Evolutionary conservation across 2,113 vertebrate species (phyloP), one percentile per base, ranked within the genome.

Genomic region (Seriola quinqueradiata): DNA sequence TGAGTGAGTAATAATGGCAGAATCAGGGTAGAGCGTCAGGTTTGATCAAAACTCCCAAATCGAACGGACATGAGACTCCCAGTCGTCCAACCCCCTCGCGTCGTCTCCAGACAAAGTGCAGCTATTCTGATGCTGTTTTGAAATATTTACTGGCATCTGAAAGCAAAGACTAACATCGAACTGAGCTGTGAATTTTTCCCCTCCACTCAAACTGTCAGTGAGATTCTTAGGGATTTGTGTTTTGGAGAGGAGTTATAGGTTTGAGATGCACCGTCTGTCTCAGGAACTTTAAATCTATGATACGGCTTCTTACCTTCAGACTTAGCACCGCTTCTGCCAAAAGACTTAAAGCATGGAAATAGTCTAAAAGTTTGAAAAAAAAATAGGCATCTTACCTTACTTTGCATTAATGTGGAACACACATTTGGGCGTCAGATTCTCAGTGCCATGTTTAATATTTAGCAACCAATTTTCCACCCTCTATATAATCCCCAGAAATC

Each of bases 1-100:
- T 67, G 87, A 85, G 84, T 89, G 90, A 93, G 79, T 80, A 74
- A 77, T 61, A 70, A 82, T 90, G 91, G 89, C 90, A 92, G 84
- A 93, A 85, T 91, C 74, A 42, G 88, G 90, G 72, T 87, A 83
- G 36, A 54, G 81, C 21, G 75, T 87, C 84, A 79, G 57, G 73
- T 87, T 87, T 82, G 78, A 92, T 93, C 87, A 78, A 34, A 86
- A 83, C 17, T 34, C 54, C 60, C 55, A 77, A 89, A 66, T 86
- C 64, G 50, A 79, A 77, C 5, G 8, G 87, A 89, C 87, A 42
- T 4, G n/a, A 71, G 80, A 68, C 84, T 85, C 85, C 84, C 69
- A 72, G 70, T 67, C 38, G 88, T 50, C 77, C 72, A 19, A 32
- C 42, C 77, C 28, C 57, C 50, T 70, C 23, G 3, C 32, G 4